These are phyloP conservation scores for Etheostoma cragini DNA, from an alignment of 2,113 vertebrate genomes.

Conservation along the genomic window DNA sequence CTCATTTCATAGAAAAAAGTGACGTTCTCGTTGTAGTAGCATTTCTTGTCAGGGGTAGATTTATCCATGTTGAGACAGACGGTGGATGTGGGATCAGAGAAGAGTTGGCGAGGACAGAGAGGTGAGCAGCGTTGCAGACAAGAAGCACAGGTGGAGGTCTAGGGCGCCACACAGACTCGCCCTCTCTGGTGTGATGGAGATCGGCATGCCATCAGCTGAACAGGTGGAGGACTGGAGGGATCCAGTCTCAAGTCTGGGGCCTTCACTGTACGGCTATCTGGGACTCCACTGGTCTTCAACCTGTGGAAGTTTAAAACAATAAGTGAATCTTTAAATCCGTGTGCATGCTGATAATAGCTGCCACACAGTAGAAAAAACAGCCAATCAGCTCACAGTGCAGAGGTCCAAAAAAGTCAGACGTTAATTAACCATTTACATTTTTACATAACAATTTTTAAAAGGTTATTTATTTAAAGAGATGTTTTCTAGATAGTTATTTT, in stretches of 20 bases:
- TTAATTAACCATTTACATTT: neutral
- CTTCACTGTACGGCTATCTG: neutral
- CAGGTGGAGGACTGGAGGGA: neutral
- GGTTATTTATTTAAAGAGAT: no score
- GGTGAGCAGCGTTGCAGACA: neutral
- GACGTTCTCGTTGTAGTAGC: constrained; percentile 59
- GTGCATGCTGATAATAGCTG: neutral
- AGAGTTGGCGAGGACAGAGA: neutral
- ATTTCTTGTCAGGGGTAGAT: accelerated
- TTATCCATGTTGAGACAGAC: constrained; percentile 51
- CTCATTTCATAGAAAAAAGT: constrained; percentile 74
- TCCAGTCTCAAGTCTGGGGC: neutral
- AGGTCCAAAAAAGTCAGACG: neutral
- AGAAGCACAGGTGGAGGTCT: neutral
- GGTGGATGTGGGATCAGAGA: neutral
- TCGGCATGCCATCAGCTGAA: constrained; percentile 58
- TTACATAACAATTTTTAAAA: no score
- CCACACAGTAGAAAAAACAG: neutral
- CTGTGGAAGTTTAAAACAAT: constrained; percentile 33
- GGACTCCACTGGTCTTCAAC: constrained; percentile 5
- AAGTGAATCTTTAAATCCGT: neutral
- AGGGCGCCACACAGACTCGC: constrained; percentile 43
- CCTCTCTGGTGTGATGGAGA: constrained; percentile 19
- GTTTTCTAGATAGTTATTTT: no score
- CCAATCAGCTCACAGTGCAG: neutral